Evolutionary conservation across 2,113 vertebrate species (phyloP).

Genomic region (Macheiramphus alcinus): DNA sequence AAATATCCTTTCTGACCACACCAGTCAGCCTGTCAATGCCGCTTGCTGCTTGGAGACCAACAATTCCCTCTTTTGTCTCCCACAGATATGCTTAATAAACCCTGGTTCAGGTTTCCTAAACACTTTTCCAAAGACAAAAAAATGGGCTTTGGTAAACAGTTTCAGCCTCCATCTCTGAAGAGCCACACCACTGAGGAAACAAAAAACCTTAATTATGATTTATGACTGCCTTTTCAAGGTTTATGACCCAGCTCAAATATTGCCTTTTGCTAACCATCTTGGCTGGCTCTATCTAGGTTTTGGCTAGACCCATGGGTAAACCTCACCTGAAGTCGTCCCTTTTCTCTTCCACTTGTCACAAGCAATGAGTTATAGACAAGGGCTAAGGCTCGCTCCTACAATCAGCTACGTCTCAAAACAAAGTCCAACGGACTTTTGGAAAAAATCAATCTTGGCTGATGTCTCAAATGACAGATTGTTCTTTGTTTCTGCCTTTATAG

Average conservation of each 20-base stretch:
- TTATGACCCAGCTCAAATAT: slow-evolving; percentile 38
- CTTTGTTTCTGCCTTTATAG: background rate
- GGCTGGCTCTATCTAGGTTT: background rate
- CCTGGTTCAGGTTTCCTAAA: slow-evolving; percentile 11
- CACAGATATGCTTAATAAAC: slow-evolving; percentile 34
- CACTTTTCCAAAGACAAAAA: background rate
- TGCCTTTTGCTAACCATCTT: slow-evolving; percentile 17
- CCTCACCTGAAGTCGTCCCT: background rate
- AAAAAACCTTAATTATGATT: slow-evolving; percentile 43
- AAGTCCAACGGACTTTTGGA: background rate
- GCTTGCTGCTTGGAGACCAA: slow-evolving; percentile 6
- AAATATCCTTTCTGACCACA: slow-evolving; percentile 36
- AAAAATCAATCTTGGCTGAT: background rate
- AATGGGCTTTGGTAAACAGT: slow-evolving; percentile 20
- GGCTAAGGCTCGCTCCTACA: background rate
- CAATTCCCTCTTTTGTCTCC: slow-evolving; percentile 37
- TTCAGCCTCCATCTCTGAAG: slow-evolving; percentile 28
- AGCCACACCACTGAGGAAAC: background rate
- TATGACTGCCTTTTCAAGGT: slow-evolving; percentile 14
- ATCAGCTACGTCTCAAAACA: background rate
- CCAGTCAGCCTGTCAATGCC: background rate
- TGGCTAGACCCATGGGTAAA: slow-evolving; percentile 8
- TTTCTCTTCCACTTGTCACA: slow-evolving; percentile 1
- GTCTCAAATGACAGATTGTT: slow-evolving; percentile 17
- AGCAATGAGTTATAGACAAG: background rate